These are phyloP conservation scores for Apamea epomidion DNA, from an alignment of 2,888 invertebrate species.

Conservation along the genomic window DNA sequence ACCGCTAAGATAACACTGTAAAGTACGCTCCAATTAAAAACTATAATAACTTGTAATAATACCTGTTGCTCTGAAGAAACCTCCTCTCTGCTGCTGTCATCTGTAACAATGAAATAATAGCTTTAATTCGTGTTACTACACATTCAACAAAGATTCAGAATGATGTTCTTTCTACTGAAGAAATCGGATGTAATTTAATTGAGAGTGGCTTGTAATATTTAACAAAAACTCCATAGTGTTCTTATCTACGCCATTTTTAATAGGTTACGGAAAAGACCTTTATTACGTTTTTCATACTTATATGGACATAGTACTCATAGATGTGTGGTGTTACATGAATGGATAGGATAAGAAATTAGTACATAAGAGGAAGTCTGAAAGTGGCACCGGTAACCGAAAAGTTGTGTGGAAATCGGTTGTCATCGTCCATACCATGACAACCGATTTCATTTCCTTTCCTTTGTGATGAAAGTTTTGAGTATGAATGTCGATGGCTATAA, in stretches of 20 bases:
- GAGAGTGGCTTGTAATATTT: not conserved
- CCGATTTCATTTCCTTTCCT: no score
- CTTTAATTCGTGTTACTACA: constrained; percentile 27
- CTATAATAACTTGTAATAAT: constrained; percentile 59
- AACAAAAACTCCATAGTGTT: not conserved
- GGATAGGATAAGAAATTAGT: no score
- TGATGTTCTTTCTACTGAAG: not conserved
- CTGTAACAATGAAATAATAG: constrained; percentile 80
- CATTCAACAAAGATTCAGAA: not conserved
- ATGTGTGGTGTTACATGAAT: no score
- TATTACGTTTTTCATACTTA: not conserved
- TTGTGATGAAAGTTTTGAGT: no score
- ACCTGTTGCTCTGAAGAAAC: constrained; percentile 88
- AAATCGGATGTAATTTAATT: not conserved
- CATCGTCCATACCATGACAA: no score
- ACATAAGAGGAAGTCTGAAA: no score
- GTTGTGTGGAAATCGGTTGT: no score
- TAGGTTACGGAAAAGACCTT: not conserved
- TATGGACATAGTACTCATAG: no score
- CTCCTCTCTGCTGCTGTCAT: constrained; percentile 87
- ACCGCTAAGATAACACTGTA: constrained; percentile 16
- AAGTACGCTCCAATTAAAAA: constrained; percentile 36
- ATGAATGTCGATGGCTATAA: no score
- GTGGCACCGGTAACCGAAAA: no score
- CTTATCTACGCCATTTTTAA: fast-evolving